Evolutionary conservation across 1,140 invertebrate species (phyloP), one percentile per base, ranked within the genome.

Genomic region (Neotoxoptera formosana): DNA sequence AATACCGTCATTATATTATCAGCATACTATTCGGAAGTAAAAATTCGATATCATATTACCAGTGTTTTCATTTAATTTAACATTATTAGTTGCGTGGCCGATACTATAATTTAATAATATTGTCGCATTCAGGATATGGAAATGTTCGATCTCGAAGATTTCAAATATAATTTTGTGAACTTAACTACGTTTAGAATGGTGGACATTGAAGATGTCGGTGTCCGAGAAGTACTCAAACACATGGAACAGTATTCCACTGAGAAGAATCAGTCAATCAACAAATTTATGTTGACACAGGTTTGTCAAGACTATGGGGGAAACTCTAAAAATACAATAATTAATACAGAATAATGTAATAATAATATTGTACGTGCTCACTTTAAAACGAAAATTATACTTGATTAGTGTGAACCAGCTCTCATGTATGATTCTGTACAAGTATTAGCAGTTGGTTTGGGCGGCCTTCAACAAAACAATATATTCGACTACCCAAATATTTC

Each of bases 131-230:
- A 98, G 98, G 97, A 99, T 95, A 97, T 98, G 94, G 98, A 98
- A 95, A 97, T 97, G 25, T 98, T 98, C 94, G 98, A 99, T 95
- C 95, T 99, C 93, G 98, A 99, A 95, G 98, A 99, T 95, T 99
- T 99, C 95, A 98, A 98, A 95, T 98, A 99, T 96, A 99, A 99
- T 95, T 97, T 97, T 93, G 98, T 99, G 25, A 99, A 99, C 95
- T 98, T 99, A 96, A 99, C 98, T 81, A 97, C 98, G 14, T 99
- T 98, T 95, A 96, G 98, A 91, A 95, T 99, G 93, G 97, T 97
- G 36, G 96, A 96, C 94, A 96, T 95, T 25, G 96, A 96, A 47
- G 96, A 96, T 94, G 95, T 95, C 60, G 95, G 95, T 47, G 96
- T 97, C 9, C 95, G 95, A 90, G 95, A 95, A 81, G 95, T 96